These are phyloP conservation scores for Nesoenas mayeri DNA, from an alignment of 2,113 vertebrate genomes.

Conservation along the genomic window DNA sequence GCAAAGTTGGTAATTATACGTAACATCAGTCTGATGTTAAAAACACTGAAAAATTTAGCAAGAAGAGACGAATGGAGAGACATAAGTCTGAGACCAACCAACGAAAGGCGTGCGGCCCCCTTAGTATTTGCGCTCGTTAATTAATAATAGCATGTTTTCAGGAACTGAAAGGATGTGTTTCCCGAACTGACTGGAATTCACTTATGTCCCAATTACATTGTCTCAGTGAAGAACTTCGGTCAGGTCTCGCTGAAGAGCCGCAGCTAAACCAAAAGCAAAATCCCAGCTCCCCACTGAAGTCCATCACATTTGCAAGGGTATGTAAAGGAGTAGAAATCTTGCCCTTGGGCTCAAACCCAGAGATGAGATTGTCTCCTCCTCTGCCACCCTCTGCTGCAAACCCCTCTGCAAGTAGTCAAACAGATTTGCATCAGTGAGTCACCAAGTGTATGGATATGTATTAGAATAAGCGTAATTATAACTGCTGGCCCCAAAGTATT, in stretches of 20 bases:
- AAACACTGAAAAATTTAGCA: conserved; percentile 98
- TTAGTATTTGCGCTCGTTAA: conserved; percentile 87
- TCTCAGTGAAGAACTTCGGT: conserved; percentile 51
- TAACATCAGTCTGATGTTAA: conserved; percentile 95
- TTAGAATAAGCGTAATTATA: conserved; percentile 32
- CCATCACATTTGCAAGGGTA: neutral
- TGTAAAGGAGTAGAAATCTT: neutral
- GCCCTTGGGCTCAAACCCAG: neutral
- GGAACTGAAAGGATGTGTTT: conserved; percentile 80
- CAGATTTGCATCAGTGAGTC: conserved; percentile 39
- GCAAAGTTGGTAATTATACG: conserved; percentile 96
- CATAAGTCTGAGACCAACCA: conserved; percentile 89
- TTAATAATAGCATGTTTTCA: conserved; percentile 94
- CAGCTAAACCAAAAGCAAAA: conserved; percentile 33
- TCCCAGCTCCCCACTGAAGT: neutral
- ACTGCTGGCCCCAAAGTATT: neutral
- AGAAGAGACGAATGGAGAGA: conserved; percentile 92
- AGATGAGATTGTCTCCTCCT: neutral
- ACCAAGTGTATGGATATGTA: neutral
- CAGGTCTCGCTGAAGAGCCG: neutral
- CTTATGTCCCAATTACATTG: conserved; percentile 83
- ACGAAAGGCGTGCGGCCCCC: conserved; percentile 81
- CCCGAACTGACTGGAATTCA: conserved; percentile 80
- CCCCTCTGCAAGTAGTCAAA: conserved; percentile 3
- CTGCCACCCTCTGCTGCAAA: conserved; percentile 10